phyloP scores from a whole-genome alignment of 2,888 invertebrate species.

The Norana najaformis region DNA sequence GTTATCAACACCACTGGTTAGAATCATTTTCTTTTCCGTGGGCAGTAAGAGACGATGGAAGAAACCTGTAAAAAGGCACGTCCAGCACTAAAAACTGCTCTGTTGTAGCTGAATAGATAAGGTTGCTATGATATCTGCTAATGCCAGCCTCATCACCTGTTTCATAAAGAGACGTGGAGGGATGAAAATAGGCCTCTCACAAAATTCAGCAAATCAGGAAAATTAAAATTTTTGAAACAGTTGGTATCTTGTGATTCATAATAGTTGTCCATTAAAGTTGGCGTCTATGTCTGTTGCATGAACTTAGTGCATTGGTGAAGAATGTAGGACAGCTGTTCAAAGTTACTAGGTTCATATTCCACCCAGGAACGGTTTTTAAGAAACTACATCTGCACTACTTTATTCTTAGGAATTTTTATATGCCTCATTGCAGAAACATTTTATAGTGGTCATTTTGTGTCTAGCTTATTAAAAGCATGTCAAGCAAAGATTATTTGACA shows the following conservation, averaged over 20 bases:
- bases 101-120: not conserved
- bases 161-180: not conserved
- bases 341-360: too few species aligned
- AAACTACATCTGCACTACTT: too few species aligned
- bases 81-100: not conserved
- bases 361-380: too few species aligned
- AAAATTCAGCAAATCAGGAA: not conserved
- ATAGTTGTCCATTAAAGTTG: too few species aligned
- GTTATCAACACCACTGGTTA: conserved; percentile 96
- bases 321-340: too few species aligned
- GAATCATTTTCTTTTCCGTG: not conserved
- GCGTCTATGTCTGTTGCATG: too few species aligned
- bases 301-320: too few species aligned
- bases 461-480: too few species aligned
- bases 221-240: not conserved
- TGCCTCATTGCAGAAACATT: too few species aligned
- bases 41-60: not conserved
- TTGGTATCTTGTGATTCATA: not conserved
- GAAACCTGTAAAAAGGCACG: not conserved
- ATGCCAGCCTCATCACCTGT: not conserved
- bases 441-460: too few species aligned
- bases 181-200: not conserved
- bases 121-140: not conserved
- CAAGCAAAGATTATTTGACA: too few species aligned
- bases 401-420: too few species aligned